Conservation (phyloP, 2,113 vertebrate species). For the Atrichornis clamosus region DNA sequence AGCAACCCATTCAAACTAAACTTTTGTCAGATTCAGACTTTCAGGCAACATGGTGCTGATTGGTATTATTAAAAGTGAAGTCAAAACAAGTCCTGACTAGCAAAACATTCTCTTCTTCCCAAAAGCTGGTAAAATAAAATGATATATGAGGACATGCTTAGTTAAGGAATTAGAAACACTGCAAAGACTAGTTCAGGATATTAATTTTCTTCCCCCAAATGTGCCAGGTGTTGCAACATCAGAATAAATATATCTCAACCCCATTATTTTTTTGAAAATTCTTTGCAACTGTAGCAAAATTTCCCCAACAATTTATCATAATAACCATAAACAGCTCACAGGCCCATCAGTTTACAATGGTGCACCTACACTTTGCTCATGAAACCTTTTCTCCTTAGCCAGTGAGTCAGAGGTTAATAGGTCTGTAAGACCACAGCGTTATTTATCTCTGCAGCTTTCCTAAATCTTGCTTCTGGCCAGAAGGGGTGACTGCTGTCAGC, state of each 20-base stretch:
- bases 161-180: conserved; percentile 34
- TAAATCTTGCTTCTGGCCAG: not conserved
- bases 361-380: not conserved
- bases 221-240: conserved; percentile 37
- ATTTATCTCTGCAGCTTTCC: not conserved
- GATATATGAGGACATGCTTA: conserved; percentile 31
- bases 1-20: conserved; percentile 28
- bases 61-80: conserved; percentile 51
- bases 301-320: not conserved
- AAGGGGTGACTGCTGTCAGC: not conserved
- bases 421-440: not conserved
- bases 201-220: not conserved
- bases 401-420: not conserved
- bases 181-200: conserved; percentile 14
- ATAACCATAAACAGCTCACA: not conserved
- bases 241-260: conserved; percentile 1
- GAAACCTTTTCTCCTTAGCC: not conserved
- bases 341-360: not conserved
- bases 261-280: not conserved
- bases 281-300: conserved; percentile 4
- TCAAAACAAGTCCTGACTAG: conserved; percentile 55
- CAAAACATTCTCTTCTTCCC: conserved; percentile 35
- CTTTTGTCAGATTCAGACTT: conserved; percentile 60
- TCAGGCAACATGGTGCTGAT: conserved; percentile 50
- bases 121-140: conserved; percentile 46